These are phyloP conservation scores for Hipparchia semele DNA, from an alignment of 2,888 invertebrate species.

Conservation along the genomic window DNA sequence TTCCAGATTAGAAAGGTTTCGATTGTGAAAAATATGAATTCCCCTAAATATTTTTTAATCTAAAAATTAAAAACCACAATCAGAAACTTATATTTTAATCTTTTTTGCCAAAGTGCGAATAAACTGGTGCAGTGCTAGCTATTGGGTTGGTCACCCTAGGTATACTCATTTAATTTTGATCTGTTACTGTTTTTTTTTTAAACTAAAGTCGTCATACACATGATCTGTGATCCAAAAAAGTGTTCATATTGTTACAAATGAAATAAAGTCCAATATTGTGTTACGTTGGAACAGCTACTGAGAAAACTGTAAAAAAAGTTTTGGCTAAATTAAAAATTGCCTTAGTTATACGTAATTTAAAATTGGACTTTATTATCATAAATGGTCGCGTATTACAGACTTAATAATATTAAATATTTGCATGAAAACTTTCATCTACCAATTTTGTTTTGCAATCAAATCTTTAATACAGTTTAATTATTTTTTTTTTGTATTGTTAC, in stretches of 20 bases:
- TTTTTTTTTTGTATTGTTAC: not conserved
- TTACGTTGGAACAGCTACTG: not conserved
- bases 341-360: not conserved
- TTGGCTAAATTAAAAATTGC: too few relatives aligned
- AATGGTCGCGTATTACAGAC: constrained; percentile 11
- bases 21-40: too few relatives aligned
- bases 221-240: constrained; percentile 37
- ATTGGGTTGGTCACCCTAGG: too few relatives aligned
- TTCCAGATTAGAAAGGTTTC: too few relatives aligned
- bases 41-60: too few relatives aligned
- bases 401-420: not conserved
- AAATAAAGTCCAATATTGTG: constrained; percentile 13
- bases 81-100: too few relatives aligned
- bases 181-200: constrained; percentile 2
- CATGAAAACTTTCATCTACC: not conserved
- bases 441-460: not conserved
- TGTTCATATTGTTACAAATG: constrained; percentile 30
- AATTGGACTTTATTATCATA: constrained; percentile 13
- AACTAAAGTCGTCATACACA: constrained; percentile 23
- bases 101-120: too few relatives aligned
- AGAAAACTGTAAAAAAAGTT: too few relatives aligned
- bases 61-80: too few relatives aligned
- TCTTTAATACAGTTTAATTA: not conserved
- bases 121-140: too few relatives aligned
- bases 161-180: not conserved